phyloP scores from a whole-genome alignment of 2,797 vertebrate species.

The Acipenser transmontanus region DNA sequence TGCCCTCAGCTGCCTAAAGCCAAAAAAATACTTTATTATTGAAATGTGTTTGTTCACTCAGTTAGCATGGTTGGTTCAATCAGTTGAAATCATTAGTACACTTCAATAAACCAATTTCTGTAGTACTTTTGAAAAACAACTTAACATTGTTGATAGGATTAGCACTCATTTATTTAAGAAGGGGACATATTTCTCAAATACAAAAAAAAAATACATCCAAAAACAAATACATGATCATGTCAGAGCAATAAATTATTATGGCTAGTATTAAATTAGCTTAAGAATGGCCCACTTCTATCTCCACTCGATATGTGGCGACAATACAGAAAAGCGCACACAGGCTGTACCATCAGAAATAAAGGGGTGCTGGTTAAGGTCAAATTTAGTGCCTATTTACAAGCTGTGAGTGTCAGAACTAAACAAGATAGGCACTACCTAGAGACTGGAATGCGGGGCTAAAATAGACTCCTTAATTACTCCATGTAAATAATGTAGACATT shows the following conservation, averaged over 20 bases:
- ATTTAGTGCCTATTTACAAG: too few species aligned
- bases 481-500: too few species aligned
- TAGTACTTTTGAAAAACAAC: slow-evolving; percentile 21
- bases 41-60: slow-evolving; percentile 8
- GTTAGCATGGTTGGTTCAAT: slow-evolving; percentile 2
- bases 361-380: too few species aligned
- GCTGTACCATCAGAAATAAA: too few species aligned
- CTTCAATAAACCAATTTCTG: slow-evolving; percentile 8
- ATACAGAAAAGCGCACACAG: too few species aligned
- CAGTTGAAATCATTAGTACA: not conserved
- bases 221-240: slow-evolving; percentile 28
- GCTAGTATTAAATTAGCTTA: not conserved
- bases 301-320: too few species aligned
- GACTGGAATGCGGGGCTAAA: too few species aligned
- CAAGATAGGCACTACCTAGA: too few species aligned
- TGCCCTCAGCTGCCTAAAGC: not conserved
- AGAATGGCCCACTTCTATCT: too few species aligned
- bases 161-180: slow-evolving; percentile 61
- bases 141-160: slow-evolving; percentile 43
- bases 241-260: slow-evolving; percentile 30
- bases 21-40: not conserved
- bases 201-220: slow-evolving; percentile 56
- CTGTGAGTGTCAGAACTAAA: too few species aligned
- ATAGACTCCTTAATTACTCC: too few species aligned
- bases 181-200: slow-evolving; percentile 54